Conservation (phyloP, 2,888 invertebrate species). For the Buathra laborator region DNA sequence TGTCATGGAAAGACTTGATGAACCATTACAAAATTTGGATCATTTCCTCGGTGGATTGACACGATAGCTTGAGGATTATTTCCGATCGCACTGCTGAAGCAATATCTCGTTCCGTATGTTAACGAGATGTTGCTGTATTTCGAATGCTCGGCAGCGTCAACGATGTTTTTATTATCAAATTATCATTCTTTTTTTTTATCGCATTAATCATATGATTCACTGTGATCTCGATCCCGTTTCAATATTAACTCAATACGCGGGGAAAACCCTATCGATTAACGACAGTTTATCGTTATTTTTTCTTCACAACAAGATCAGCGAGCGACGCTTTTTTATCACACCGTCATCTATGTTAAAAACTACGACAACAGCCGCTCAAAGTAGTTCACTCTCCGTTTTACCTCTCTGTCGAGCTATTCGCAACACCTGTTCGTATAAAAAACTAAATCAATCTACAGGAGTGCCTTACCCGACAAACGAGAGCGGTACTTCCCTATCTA, state of each 20-base stretch:
- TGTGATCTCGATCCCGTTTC: conserved; percentile 53
- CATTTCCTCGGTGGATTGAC: not conserved
- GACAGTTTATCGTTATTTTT: conserved; percentile 55
- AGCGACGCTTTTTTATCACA: conserved; percentile 58
- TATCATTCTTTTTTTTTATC: not conserved
- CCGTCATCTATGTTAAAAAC: conserved; percentile 14
- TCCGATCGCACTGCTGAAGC: not conserved
- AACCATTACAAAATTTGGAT: not conserved
- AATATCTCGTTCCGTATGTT: not conserved
- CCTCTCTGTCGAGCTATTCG: not conserved
- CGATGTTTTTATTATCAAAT: conserved; percentile 19
- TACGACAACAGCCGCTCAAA: conserved; percentile 20
- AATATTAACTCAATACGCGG: conserved; percentile 53
- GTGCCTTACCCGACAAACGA: not conserved
- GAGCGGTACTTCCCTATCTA: conserved; percentile 3
- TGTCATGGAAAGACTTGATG: not conserved
- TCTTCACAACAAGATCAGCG: conserved; percentile 59
- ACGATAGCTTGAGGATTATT: not conserved
- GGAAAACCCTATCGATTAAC: conserved; percentile 61
- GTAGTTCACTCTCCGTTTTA: conserved; percentile 27
- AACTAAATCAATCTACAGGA: not conserved
- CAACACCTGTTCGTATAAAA: not conserved
- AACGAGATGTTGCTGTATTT: not conserved
- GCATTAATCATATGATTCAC: conserved; percentile 40
- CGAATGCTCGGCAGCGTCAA: not conserved